These are phyloP conservation scores for Oreortyx pictus DNA, from an alignment of 2,797 vertebrate genomes.

Conservation along the genomic window DNA sequence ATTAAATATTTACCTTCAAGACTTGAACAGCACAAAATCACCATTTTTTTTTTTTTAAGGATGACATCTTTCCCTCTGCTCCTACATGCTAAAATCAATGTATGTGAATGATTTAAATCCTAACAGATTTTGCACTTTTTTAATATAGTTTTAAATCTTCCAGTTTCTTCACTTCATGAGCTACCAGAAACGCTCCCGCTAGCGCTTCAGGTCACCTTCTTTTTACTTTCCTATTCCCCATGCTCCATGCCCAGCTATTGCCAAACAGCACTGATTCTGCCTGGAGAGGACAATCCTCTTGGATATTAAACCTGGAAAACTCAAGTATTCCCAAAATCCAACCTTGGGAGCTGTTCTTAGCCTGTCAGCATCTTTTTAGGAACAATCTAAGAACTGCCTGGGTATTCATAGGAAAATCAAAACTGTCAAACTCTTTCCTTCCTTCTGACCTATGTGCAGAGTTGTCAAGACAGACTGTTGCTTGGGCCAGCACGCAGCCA, in stretches of 20 bases:
- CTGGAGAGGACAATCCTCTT: background rate
- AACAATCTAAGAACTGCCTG: background rate
- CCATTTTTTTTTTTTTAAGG: background rate
- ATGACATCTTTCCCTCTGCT: background rate
- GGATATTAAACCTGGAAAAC: conserved; percentile 25
- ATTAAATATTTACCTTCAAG: conserved; percentile 18
- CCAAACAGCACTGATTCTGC: background rate
- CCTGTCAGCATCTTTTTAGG: conserved; percentile 30
- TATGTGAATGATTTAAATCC: background rate
- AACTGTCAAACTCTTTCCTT: background rate
- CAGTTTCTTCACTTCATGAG: background rate
- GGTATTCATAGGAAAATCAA: background rate
- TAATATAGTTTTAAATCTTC: background rate
- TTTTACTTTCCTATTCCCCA: background rate
- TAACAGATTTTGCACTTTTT: background rate
- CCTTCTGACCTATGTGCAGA: background rate
- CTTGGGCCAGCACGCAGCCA: accelerated
- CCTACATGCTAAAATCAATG: background rate
- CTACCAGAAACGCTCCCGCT: background rate
- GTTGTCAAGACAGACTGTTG: background rate
- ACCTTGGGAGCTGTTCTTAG: background rate
- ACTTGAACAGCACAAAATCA: background rate
- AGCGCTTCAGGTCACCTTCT: background rate
- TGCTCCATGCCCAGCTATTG: background rate
- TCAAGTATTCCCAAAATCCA: conserved; percentile 7